Conservation (phyloP, 1,140 invertebrate species). For the Melitaea cinxia region DNA sequence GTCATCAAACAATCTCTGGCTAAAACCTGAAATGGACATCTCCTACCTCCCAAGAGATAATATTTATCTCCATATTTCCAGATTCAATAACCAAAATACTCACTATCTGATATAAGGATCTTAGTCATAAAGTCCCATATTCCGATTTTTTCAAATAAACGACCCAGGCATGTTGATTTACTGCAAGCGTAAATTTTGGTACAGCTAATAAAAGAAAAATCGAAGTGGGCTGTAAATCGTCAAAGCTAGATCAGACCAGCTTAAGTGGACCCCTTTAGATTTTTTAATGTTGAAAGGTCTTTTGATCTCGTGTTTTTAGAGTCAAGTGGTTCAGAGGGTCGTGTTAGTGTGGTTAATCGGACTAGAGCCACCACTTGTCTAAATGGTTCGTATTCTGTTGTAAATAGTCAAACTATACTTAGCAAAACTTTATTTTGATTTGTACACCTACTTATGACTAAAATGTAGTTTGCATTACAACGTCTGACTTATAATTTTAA, state of each 20-base stretch:
- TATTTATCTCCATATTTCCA: too few species aligned
- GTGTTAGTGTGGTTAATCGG: not conserved
- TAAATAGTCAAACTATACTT: too few species aligned
- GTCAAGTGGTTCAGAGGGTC: conserved; percentile 21
- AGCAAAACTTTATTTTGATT: too few species aligned
- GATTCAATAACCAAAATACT: too few species aligned
- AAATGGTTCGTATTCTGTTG: too few species aligned
- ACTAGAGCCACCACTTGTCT: conserved; percentile 27
- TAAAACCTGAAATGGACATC: too few species aligned
- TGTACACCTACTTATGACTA: too few species aligned
- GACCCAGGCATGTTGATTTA: conserved; percentile 31
- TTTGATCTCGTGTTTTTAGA: conserved; percentile 18
- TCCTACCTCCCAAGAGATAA: too few species aligned
- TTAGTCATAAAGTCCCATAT: conserved; percentile 4
- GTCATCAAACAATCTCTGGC: too few species aligned
- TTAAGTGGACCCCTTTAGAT: conserved; percentile 15
- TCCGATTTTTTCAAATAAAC: conserved; percentile 20
- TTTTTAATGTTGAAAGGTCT: conserved; percentile 17
- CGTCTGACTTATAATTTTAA: too few species aligned
- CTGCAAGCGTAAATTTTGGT: conserved; percentile 28
- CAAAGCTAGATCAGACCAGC: conserved; percentile 31
- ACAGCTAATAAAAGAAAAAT: conserved; percentile 34
- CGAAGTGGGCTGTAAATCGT: conserved; percentile 39
- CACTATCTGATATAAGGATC: too few species aligned
- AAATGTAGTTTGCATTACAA: too few species aligned